Percentiles rank a stretch among this genome's conserved stretches.
Evolutionary conservation across 1,140 invertebrate genomes (phyloP).

Genomic region (Delia radicum): DNA sequence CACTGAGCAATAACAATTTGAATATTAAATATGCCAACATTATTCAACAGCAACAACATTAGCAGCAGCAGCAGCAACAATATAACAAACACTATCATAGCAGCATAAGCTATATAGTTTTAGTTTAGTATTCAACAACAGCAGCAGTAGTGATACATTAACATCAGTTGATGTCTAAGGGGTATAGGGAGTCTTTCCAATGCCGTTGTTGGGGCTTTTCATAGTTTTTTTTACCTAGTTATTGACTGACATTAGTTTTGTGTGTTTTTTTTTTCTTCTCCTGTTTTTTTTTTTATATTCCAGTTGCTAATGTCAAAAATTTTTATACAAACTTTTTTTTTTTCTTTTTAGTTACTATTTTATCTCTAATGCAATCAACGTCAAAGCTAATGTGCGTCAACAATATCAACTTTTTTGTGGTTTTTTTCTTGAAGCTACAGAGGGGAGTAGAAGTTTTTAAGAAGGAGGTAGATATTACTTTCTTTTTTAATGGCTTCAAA

Average conservation of each 20-base stretch:
- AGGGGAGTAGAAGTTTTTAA: not conserved
- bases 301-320: not conserved
- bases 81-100: not conserved
- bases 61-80: not conserved
- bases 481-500: conserved; percentile 2
- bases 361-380: conserved; percentile 10
- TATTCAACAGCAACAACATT: not conserved
- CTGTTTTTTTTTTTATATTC: not conserved
- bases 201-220: not conserved
- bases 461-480: not conserved
- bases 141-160: not conserved
- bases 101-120: not conserved
- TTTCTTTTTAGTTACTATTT: not conserved
- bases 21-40: conserved; percentile 21
- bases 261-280: not conserved
- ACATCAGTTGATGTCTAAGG: not conserved
- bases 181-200: not conserved
- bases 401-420: not conserved
- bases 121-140: not conserved
- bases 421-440: not conserved
- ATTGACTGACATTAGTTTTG: not conserved
- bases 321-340: not conserved
- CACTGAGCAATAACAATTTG: conserved; percentile 22
- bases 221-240: not conserved
- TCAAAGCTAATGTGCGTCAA: conserved; percentile 10